Evolutionary conservation across 2,113 vertebrate genomes (phyloP).

Genomic region (Chionodraco myersi): DNA sequence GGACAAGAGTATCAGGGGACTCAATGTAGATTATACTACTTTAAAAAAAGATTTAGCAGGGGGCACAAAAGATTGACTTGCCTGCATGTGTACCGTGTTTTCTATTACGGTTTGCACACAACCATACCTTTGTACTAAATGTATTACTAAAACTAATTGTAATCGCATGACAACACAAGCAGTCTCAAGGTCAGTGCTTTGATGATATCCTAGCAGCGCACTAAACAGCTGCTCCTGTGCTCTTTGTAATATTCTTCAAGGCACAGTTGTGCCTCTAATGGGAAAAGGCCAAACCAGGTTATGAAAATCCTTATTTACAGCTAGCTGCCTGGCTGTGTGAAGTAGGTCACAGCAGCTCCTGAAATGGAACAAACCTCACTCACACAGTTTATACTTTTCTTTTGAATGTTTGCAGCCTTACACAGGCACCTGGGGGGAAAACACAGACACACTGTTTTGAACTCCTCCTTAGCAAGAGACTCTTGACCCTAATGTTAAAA

Average conservation of each 20-base stretch:
- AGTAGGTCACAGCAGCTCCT: conserved; percentile 78
- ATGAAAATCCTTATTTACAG: conserved; percentile 82
- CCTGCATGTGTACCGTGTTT: neutral
- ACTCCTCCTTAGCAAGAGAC: conserved; percentile 37
- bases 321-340: conserved; percentile 76
- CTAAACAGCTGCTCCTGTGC: conserved; percentile 63
- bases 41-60: conserved; percentile 18
- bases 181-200: conserved; percentile 63
- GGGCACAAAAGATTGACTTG: conserved; percentile 22
- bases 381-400: conserved; percentile 69
- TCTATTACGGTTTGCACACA: conserved; percentile 17
- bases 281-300: conserved; percentile 80
- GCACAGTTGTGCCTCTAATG: conserved; percentile 74
- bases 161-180: conserved; percentile 51
- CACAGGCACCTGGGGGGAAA: conserved; percentile 62
- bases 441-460: conserved; percentile 55
- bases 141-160: conserved; percentile 50
- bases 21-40: conserved; percentile 6
- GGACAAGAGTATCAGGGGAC: conserved; percentile 3
- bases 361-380: conserved; percentile 73
- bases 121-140: conserved; percentile 37
- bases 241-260: conserved; percentile 77
- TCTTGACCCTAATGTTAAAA: conserved; percentile 42
- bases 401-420: conserved; percentile 57
- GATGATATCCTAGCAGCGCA: conserved; percentile 58